Evolutionary conservation across 1,140 invertebrate species (phyloP).

Genomic region (Bombus huntii): DNA sequence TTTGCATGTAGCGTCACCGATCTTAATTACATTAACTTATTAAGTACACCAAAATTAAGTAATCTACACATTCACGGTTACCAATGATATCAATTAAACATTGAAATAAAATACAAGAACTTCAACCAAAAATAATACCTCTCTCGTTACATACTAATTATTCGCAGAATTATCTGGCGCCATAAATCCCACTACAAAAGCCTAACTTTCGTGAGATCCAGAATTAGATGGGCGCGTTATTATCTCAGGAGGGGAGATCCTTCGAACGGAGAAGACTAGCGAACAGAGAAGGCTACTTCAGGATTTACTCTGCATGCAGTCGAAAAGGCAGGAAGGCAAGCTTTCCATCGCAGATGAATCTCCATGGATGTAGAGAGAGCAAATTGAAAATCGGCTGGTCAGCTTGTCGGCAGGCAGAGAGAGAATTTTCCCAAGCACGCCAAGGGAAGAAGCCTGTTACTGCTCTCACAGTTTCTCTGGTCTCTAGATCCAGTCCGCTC

Average conservation of each 20-base stretch:
- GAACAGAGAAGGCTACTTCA: background rate
- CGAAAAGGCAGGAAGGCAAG: conserved; percentile 65
- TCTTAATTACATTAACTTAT: too few species aligned
- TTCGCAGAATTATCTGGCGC: background rate
- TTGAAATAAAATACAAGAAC: too few species aligned
- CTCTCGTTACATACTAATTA: background rate
- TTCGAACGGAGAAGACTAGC: background rate
- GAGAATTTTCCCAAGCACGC: conserved; percentile 57
- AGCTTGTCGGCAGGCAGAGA: conserved; percentile 41
- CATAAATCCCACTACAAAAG: background rate
- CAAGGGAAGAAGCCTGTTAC: background rate
- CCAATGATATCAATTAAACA: too few species aligned
- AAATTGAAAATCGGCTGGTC: conserved; percentile 59
- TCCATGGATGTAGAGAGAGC: conserved; percentile 57
- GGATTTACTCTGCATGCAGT: conserved; percentile 48
- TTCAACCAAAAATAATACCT: background rate
- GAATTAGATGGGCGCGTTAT: conserved; percentile 25
- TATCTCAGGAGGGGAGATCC: background rate
- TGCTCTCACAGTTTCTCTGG: background rate
- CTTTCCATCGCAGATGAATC: conserved; percentile 30
- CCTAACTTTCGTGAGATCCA: conserved; percentile 12
- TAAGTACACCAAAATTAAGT: too few species aligned
- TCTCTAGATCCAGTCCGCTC: conserved; percentile 24
- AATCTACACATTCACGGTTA: too few species aligned
- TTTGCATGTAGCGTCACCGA: too few species aligned